Percentiles rank a stretch among this genome's conserved stretches.
Conservation (phyloP, 2,888 invertebrate species). For the Yponomeuta sedellus region DNA sequence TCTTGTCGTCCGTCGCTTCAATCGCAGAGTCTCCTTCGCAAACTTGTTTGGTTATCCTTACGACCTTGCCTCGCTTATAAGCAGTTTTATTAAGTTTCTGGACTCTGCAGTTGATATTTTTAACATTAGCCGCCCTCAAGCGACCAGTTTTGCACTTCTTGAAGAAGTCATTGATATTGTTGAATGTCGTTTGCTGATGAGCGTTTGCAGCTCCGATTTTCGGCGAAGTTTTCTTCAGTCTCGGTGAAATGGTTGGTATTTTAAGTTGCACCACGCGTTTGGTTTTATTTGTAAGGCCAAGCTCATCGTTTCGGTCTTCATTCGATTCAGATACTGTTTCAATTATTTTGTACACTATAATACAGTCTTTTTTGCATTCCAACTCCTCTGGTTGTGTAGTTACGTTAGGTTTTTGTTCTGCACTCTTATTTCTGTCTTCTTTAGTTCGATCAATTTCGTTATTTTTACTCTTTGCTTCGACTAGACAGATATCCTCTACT, state of each 20-base stretch:
- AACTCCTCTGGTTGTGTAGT: not conserved
- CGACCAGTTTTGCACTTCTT: not conserved
- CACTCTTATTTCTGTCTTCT: not conserved
- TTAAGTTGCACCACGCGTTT: not conserved
- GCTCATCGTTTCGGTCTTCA: not conserved
- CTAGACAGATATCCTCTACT: not conserved
- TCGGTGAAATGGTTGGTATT: not conserved
- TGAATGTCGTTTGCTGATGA: not conserved
- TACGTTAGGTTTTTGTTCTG: not conserved
- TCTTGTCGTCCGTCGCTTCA: not conserved
- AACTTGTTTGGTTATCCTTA: not conserved
- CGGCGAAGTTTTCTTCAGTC: not conserved
- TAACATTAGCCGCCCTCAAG: not conserved
- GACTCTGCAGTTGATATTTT: not conserved
- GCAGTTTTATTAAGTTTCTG: not conserved
- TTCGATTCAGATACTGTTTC: not conserved
- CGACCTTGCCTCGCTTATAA: not conserved
- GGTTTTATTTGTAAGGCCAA: not conserved
- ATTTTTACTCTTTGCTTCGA: not conserved
- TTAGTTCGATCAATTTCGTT: not conserved
- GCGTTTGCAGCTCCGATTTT: not conserved
- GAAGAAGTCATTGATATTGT: not conserved
- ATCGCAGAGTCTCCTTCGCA: not conserved
- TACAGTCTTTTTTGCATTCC: not conserved
- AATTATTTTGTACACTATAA: not conserved